Conservation (phyloP, 1,140 invertebrate species). For the Campoletis sonorensis region DNA sequence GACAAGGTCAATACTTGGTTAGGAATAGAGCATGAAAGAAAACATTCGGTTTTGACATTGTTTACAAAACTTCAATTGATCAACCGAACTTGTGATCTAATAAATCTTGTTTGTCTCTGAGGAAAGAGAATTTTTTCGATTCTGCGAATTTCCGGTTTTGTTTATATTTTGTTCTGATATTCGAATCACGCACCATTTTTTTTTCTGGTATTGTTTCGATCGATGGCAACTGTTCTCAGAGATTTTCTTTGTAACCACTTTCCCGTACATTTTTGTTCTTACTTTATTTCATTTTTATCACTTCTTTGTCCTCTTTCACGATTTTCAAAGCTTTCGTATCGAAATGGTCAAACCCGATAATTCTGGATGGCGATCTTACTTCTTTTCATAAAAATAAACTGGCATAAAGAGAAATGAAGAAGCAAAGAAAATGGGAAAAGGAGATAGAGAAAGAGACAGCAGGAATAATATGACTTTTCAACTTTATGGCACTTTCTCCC, state of each 20-base stretch:
- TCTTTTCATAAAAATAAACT: no score
- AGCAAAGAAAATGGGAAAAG: no score
- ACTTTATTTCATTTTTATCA: not conserved
- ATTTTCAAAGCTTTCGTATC: constrained; percentile 2
- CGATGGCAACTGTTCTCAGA: not conserved
- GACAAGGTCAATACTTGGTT: no score
- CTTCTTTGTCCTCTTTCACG: not conserved
- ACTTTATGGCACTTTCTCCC: not conserved
- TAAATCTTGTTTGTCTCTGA: not conserved
- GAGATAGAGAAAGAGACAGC: not conserved
- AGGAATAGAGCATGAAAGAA: no score
- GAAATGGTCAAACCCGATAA: not conserved
- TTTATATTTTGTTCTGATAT: not conserved
- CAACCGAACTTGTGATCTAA: no score
- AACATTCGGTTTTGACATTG: no score
- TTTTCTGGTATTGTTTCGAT: not conserved
- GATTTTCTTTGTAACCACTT: not conserved
- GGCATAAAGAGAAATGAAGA: no score
- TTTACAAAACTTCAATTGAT: no score
- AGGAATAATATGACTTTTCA: not conserved
- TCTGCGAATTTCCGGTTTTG: not conserved
- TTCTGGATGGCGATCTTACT: no score
- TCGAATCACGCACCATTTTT: not conserved
- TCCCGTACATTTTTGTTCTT: not conserved
- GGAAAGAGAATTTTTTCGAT: not conserved